Evolutionary conservation across 35 echinoderm and acorn worm species (phyloP), one percentile per base, ranked within the genome.

Genomic region (Stichopus chloronotus): DNA sequence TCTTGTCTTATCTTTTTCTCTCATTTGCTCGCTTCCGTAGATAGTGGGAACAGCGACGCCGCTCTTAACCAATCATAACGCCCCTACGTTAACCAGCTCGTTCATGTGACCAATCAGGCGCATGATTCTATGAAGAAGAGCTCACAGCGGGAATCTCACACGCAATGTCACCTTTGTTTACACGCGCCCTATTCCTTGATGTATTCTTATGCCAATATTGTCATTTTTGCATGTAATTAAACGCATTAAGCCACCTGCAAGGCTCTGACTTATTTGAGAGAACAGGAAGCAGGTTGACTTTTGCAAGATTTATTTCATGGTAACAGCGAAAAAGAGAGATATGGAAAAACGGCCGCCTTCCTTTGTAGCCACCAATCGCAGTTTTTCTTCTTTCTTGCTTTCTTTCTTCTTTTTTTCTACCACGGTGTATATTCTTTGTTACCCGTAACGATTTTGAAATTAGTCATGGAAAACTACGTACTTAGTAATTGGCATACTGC

Each of bases 171-270:
- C 82, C 82, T 85, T 85, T 85, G 82, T 85, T 85, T 85, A 85
- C 57, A 25, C 55, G 55, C 19, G 57, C 52, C 55, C 52, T 63
- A 19, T 61, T 54, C 61, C 58, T 20, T 11, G 53, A 30, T 88
- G 86, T 88, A 60, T 69, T 58, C 14, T 71, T 89, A 89, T 89
- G 60, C 87, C 65, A 89, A 89, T 89, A 89, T 89, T 89, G 87
- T 85, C 82, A 85, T 85, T 85, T 85, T 85, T 85, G 22, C 59
- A 89, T 89, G 87, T 89, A 89, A 89, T 89, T 89, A 61, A 89
- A 89, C 87, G 87, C 87, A 71, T 89, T 71, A 71, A 65, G 87
- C 87, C 87, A 89, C 87, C 87, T 89, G 87, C 87, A 89, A 72
- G 61, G 25, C 61, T 58, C 6, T 54, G 87, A 71, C 52, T 61